phyloP scores from a whole-genome alignment of 1,140 invertebrate species.

The Caenorhabditis inopinata region DNA sequence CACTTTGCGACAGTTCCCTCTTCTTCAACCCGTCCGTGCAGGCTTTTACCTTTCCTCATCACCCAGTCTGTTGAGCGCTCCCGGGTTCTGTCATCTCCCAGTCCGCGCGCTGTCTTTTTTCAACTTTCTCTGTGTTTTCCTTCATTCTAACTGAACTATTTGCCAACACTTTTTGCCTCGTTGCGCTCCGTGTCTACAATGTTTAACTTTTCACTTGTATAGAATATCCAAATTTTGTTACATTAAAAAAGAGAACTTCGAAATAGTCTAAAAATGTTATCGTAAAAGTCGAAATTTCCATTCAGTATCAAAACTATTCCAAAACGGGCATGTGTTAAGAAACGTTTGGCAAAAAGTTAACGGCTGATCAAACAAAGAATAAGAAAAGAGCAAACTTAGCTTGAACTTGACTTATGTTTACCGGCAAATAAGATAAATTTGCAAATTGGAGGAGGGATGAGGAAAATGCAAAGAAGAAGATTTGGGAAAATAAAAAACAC shows the following conservation, averaged over 20 bases:
- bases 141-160: conserved; percentile 19
- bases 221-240: conserved; percentile 25
- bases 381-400: conserved; percentile 5
- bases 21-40: conserved; percentile 12
- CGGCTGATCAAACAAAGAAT: conserved; percentile 15
- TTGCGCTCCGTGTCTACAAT: conserved; percentile 22
- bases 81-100: not conserved
- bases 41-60: conserved; percentile 19
- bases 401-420: not conserved
- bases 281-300: no score
- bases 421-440: not conserved
- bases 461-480: not conserved
- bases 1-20: conserved; percentile 20
- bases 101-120: not conserved
- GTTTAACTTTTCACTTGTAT: conserved; percentile 33
- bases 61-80: conserved; percentile 12
- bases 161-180: conserved; percentile 33
- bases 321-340: not conserved
- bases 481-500: not conserved
- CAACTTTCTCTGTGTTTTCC: not conserved
- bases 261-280: no score
- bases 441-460: not conserved
- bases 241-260: no score
- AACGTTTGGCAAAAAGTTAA: not conserved
- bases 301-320: no score